phyloP scores from a whole-genome alignment of 2,797 vertebrate genomes.

The Hozukius guyotensis region DNA sequence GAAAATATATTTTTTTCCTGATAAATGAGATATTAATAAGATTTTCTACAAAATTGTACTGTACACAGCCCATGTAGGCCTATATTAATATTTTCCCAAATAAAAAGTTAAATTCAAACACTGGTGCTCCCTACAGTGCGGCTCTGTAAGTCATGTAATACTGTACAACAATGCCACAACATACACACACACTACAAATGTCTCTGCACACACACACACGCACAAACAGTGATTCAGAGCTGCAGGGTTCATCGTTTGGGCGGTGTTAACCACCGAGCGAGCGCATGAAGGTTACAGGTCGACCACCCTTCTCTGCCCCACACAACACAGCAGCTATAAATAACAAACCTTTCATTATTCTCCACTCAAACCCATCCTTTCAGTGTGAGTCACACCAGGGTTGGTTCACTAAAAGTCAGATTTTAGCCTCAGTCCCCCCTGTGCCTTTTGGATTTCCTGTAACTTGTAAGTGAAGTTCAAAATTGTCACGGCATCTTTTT shows the following conservation, averaged over 20 bases:
- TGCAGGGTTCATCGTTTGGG: constrained; percentile 8
- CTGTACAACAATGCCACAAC: constrained; percentile 8
- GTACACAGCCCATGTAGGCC: not conserved
- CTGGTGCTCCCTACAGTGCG: not conserved
- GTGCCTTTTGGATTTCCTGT: constrained; percentile 3
- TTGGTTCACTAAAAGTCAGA: not conserved
- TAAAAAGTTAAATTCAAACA: constrained; percentile 6
- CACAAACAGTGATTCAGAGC: constrained; percentile 7
- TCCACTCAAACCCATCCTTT: not conserved
- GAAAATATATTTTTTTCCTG: not conserved
- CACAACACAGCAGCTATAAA: constrained; percentile 28
- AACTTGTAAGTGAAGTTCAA: not conserved
- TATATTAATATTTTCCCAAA: not conserved
- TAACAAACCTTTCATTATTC: constrained; percentile 15
- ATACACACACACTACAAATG: not conserved
- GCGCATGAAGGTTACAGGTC: constrained; percentile 11
- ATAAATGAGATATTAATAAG: not conserved
- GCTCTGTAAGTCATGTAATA: not conserved
- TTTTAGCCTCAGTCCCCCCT: not conserved
- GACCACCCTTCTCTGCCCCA: constrained; percentile 1
- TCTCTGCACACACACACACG: not conserved
- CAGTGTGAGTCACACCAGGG: constrained; percentile 26
- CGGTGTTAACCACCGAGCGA: constrained; percentile 1
- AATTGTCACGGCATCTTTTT: not conserved
- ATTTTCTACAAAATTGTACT: constrained; percentile 3